Conservation (phyloP, 2,797 vertebrate genomes). For the Cetoscarus ocellatus region DNA sequence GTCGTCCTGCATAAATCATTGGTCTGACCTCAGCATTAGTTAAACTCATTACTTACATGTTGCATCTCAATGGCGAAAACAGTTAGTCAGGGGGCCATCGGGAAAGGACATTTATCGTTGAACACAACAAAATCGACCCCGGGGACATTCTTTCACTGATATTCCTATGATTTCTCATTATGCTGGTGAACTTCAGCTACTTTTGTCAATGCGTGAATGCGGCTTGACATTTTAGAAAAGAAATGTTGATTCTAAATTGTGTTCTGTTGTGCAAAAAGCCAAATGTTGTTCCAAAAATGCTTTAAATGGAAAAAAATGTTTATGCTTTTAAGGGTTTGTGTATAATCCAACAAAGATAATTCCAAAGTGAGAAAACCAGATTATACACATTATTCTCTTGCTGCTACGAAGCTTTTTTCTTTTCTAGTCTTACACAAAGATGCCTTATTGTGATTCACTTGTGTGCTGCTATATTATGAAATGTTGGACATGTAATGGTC, state of each 20-base stretch:
- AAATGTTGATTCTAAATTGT: constrained; percentile 57
- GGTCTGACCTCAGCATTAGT: too few species aligned
- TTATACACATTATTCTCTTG: constrained; percentile 82
- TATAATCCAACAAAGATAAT: constrained; percentile 76
- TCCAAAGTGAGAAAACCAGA: constrained; percentile 77
- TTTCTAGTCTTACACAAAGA: constrained; percentile 93
- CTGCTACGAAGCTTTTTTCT: constrained; percentile 95
- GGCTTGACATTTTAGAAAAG: constrained; percentile 39
- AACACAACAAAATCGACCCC: too few species aligned
- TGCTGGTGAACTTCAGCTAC: too few species aligned
- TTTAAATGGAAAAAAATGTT: constrained; percentile 71
- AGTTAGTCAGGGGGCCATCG: too few species aligned
- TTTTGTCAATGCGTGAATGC: too few species aligned
- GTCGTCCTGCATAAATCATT: too few species aligned
- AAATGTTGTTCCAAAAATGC: constrained; percentile 65
- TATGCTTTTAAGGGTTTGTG: constrained; percentile 83
- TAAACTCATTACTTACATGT: too few species aligned
- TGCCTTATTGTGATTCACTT: constrained; percentile 95
- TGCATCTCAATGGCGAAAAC: too few species aligned
- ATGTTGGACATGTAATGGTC: constrained; percentile 92
- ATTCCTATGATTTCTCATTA: too few species aligned
- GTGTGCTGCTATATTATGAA: constrained; percentile 99
- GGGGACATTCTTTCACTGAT: too few species aligned
- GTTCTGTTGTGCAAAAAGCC: constrained; percentile 64
- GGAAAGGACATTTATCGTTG: too few species aligned